Evolutionary conservation across 2,888 invertebrate genomes (phyloP), one percentile per base, ranked within the genome.

Genomic region (Tenodera sinensis): DNA sequence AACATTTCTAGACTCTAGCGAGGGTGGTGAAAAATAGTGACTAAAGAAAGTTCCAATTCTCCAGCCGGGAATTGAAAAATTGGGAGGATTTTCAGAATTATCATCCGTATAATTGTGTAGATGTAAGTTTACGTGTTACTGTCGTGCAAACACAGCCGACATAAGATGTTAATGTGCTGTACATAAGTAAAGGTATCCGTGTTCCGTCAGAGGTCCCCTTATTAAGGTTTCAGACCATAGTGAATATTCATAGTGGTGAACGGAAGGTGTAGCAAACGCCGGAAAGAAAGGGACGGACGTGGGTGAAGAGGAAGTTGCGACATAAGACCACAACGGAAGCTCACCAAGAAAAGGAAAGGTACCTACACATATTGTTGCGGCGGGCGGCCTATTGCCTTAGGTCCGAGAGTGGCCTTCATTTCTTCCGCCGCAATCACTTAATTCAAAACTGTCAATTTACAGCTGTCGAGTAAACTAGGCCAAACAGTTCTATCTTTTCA

Each of bases 241-340:
- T 71, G 25, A 71, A 71, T 71, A 71, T 71, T 71, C 54, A 71
- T 71, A 6, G 54, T 20, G 15, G 54, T 71, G 20, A 71, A 71
- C 54, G 54, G 54, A 71, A 71, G 54, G 54, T 25, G 54, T 20
- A 71, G 54, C 54, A 71, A 71, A 71, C 54, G 54, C 54, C 54
- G 54, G 54, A 71, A 71, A 71, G 54, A 25, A 71, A 71, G 20
- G 54, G 54, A 71, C 54, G 25, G 54, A 71, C 20, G 54, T 20
- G 54, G 54, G 54, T 71, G 54, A 71, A 71, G 42, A 42, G 85
- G 85, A 85, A 85, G 85, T 85, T 85, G 85, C 85, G 85, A 85
- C 85, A 85, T 54, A 47, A 71, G 47, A 27, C 85, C 34, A 85
- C 27, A 85, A 42, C 85, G 85, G 85, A 85, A 85, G 28, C 85